A percentile compares a stretch with the other conserved stretches of the same genome.
These are phyloP conservation scores for Dryobotodes eremita DNA, from an alignment of 2,888 invertebrate species.

Conservation along the genomic window DNA sequence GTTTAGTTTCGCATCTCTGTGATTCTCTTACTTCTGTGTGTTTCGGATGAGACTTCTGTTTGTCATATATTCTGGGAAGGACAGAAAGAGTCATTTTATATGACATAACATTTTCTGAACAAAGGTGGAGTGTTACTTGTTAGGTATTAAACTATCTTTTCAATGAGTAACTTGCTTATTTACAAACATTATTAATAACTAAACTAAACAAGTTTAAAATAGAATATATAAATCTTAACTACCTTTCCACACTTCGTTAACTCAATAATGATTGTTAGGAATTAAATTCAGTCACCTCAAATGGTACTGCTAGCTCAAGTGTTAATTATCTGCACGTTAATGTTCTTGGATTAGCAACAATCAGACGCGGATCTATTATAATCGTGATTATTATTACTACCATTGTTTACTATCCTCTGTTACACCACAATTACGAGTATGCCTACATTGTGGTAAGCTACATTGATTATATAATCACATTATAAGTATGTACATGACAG, in stretches of 20 bases:
- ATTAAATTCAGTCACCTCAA: neutral
- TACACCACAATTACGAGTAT: neutral
- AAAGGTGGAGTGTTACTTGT: too few relatives aligned
- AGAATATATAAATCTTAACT: neutral
- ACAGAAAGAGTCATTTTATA: neutral
- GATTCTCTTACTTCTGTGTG: neutral
- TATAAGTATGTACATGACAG: too few relatives aligned
- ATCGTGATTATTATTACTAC: neutral
- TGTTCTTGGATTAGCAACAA: neutral
- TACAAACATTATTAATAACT: neutral
- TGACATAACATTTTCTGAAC: too few relatives aligned
- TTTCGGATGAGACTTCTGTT: neutral
- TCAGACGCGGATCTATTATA: neutral
- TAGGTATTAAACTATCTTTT: neutral
- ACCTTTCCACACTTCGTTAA: neutral
- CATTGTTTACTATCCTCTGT: neutral
- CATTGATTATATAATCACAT: neutral
- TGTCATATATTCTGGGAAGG: neutral
- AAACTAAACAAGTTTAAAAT: neutral
- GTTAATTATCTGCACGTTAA: slow-evolving; percentile 3
- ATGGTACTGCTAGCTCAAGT: neutral
- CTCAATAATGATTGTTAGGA: neutral
- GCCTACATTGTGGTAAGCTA: neutral
- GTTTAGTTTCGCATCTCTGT: neutral
- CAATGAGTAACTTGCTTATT: neutral